These are phyloP conservation scores for Catonia carolina DNA, from an alignment of 2,888 invertebrate species.

Conservation along the genomic window DNA sequence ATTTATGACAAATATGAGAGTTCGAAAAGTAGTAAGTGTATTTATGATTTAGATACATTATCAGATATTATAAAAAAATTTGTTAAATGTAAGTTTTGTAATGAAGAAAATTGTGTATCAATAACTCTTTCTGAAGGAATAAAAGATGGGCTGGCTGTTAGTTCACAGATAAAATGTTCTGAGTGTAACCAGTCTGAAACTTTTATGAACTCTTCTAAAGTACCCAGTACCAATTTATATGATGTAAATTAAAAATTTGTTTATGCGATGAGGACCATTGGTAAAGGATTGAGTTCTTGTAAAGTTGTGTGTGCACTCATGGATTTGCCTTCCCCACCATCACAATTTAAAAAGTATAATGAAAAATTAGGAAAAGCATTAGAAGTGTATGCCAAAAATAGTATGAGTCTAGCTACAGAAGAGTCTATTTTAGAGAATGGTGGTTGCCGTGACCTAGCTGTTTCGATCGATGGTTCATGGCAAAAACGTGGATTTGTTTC, in stretches of 20 bases:
- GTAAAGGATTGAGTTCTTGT: background rate
- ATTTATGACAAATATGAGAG: background rate
- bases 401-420: background rate
- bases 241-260: background rate
- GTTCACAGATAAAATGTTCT: background rate
- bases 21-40: background rate
- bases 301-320: background rate
- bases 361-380: background rate
- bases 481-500: background rate
- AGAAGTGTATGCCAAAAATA: background rate
- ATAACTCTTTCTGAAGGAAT: background rate
- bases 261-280: background rate
- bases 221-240: background rate
- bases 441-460: background rate
- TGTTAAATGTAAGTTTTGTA: background rate
- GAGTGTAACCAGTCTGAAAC: background rate
- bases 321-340: background rate
- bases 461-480: background rate
- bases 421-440: background rate
- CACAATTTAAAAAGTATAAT: background rate
- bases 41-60: background rate
- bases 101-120: background rate
- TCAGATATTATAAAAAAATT: background rate
- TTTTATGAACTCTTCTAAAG: background rate
- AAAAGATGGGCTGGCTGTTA: background rate